Percentiles rank a stretch among this genome's conserved stretches.
Evolutionary conservation across 1,140 invertebrate genomes (phyloP).

Genomic region (Drosophila funebris): DNA sequence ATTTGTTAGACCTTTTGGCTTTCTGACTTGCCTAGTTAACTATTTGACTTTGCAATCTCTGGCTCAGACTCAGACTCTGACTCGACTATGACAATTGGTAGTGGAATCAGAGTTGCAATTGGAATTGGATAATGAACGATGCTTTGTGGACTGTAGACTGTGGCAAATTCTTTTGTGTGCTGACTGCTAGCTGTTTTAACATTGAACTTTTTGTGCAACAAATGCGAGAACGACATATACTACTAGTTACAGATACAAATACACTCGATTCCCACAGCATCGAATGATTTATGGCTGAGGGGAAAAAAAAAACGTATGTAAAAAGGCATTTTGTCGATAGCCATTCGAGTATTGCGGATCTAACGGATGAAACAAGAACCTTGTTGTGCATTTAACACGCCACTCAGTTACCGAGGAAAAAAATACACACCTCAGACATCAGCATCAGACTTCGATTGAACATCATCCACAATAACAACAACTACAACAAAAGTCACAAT

Average conservation of each 20-base stretch:
- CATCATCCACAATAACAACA: constrained; percentile 9
- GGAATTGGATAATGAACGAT: constrained; percentile 75
- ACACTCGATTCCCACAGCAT: constrained; percentile 73
- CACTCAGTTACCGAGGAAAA: constrained; percentile 16
- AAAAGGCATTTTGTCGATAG: constrained; percentile 53
- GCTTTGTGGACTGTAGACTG: constrained; percentile 77
- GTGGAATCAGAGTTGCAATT: constrained; percentile 37
- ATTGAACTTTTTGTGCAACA: constrained; percentile 72
- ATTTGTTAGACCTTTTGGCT: constrained; percentile 73
- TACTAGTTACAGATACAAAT: constrained; percentile 52
- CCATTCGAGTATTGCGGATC: constrained; percentile 70
- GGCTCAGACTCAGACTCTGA: constrained; percentile 23
- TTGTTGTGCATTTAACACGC: constrained; percentile 80
- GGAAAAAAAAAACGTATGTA: constrained; percentile 52
- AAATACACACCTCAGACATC: constrained; percentile 49
- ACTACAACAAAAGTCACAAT: constrained; percentile 38
- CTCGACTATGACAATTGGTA: constrained; percentile 23
- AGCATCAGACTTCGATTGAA: constrained; percentile 17
- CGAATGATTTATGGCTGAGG: constrained; percentile 74
- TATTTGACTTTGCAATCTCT: constrained; percentile 44
- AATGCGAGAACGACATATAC: constrained; percentile 27
- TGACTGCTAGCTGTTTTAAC: constrained; percentile 60
- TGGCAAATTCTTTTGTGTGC: constrained; percentile 76
- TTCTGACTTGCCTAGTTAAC: constrained; percentile 73
- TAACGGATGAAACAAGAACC: constrained; percentile 81